Evolutionary conservation across 2,113 vertebrate genomes (phyloP).

Genomic region (Arizona elegans): DNA sequence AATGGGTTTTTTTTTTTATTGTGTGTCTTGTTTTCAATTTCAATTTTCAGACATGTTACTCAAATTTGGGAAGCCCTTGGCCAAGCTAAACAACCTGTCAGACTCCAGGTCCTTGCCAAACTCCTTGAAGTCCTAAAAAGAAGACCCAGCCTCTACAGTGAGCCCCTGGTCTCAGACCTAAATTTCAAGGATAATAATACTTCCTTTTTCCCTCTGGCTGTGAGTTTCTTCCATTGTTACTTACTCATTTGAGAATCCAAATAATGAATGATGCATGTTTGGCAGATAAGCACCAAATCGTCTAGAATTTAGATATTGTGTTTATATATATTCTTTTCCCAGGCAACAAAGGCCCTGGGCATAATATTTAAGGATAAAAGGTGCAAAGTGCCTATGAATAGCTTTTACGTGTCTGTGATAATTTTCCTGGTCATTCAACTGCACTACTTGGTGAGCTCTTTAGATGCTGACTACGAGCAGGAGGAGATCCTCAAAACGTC

Average conservation of each 20-base stretch:
- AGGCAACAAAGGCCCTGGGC: slow-evolving; percentile 22
- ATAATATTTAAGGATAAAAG: slow-evolving; percentile 35
- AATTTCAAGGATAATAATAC: rapidly evolving
- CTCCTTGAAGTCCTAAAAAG: slow-evolving; percentile 10
- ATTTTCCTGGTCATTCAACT: slow-evolving; percentile 42
- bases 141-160: not conserved
- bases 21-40: not conserved
- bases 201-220: not conserved
- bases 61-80: slow-evolving; percentile 12
- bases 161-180: slow-evolving; percentile 8
- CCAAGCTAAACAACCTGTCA: not conserved
- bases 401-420: slow-evolving; percentile 37
- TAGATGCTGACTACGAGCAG: slow-evolving; percentile 22
- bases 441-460: slow-evolving; percentile 26
- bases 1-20: not conserved
- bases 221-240: slow-evolving; percentile 27
- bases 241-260: not conserved
- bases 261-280: not conserved
- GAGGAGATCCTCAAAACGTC: slow-evolving; percentile 34
- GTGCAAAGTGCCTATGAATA: slow-evolving; percentile 10
- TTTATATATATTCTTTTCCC: not conserved
- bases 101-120: slow-evolving; percentile 5
- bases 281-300: not conserved
- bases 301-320: not conserved
- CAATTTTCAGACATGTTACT: slow-evolving; percentile 9